Conservation (phyloP, 2,797 vertebrate species). For the Squalus acanthias region DNA sequence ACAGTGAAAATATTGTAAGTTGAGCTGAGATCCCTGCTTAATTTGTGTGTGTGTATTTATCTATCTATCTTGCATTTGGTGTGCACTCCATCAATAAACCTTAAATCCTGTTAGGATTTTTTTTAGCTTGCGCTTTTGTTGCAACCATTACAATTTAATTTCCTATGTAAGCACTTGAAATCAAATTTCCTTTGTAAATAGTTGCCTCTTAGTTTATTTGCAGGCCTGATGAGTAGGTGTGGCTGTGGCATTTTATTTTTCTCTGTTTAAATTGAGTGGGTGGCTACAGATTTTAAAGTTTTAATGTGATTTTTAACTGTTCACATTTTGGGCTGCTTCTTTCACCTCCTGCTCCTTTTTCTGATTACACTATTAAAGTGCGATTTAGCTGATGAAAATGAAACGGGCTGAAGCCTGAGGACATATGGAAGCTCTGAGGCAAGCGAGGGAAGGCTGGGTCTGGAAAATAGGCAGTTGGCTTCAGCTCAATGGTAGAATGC, state of each 20-base stretch:
- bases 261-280: too few species aligned
- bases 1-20: neutral
- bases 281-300: too few species aligned
- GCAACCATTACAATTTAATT: neutral
- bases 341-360: too few species aligned
- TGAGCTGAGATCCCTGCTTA: neutral
- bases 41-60: neutral
- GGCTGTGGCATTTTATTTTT: too few species aligned
- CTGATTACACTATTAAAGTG: neutral
- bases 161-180: neutral
- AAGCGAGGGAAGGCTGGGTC: neutral
- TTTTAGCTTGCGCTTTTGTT: neutral
- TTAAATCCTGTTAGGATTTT: neutral
- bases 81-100: neutral
- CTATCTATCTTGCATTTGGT: neutral
- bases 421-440: neutral
- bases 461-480: neutral
- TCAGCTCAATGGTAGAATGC: neutral
- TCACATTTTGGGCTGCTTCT: neutral
- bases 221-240: too few species aligned
- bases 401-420: neutral
- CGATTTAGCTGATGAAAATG: neutral
- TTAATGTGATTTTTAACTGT: neutral
- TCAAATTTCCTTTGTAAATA: neutral
- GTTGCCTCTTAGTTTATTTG: too few species aligned